Evolutionary conservation across 2,888 invertebrate species (phyloP).

Genomic region (Lycocerus yunnanus): DNA sequence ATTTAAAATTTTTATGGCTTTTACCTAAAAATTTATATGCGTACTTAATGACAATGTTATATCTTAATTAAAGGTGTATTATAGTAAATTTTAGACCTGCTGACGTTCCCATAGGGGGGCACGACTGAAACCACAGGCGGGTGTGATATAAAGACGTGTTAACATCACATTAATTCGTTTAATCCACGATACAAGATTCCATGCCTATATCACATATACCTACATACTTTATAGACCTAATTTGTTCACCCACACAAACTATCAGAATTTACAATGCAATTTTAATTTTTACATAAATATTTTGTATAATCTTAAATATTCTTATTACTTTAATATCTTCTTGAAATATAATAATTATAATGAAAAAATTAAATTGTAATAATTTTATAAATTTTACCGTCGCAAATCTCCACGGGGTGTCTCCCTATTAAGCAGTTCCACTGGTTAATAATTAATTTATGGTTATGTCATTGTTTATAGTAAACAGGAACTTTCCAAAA

Average conservation of each 20-base stretch:
- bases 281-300: not conserved
- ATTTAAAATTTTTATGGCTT: not conserved
- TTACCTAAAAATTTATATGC: not conserved
- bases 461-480: not conserved
- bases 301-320: not conserved
- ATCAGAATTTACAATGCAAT: conserved; percentile 13
- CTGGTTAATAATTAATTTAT: not conserved
- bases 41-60: not conserved
- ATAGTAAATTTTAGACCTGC: conserved; percentile 16
- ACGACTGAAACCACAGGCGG: conserved; percentile 42
- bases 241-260: conserved; percentile 33
- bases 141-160: conserved; percentile 48
- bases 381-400: not conserved
- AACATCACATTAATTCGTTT: conserved; percentile 48
- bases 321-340: not conserved
- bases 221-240: conserved; percentile 32
- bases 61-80: not conserved
- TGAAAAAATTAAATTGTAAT: not conserved
- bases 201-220: conserved; percentile 31
- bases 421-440: not conserved
- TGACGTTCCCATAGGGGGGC: conserved; percentile 33
- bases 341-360: not conserved
- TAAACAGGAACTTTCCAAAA: not conserved
- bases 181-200: conserved; percentile 42
- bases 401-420: not conserved